Base-by-base conservation (phyloP, 92 coral and sea anemone genomes). In the Epizoanthus ramosus region DNA sequence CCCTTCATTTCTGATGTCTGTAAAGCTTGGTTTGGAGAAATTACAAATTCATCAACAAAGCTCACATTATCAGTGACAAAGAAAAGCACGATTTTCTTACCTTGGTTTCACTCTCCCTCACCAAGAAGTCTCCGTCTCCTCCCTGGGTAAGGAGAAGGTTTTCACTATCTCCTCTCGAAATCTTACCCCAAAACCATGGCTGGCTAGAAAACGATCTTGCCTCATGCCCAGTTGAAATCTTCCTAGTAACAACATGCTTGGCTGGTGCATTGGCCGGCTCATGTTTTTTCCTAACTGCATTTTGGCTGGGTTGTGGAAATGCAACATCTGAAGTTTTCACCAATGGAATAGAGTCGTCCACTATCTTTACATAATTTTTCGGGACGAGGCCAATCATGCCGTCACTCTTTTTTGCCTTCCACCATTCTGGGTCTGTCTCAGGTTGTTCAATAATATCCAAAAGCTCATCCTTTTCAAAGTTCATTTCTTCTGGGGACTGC, bases 91-190 rank as follows among this genome's bases (percentile, higher is more conserved):
- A 52, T 31, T 43, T 5, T 58, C 92, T 68, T 84, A 97, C 99
- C 95, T 90, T 89, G n/a, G 99, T 94, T 84, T 97, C 99, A 80
- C 99, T 97, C 60, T 91, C 98, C 45, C 99, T 81, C 53, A 97
- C 85, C 54, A 97, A 89, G 63, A 94, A 97, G 58, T 97, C 98
- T 21, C 99, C 99, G 85, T 97, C 87, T 16, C 74, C 85, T 25
- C 95, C 94, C 65, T 85, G 84, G 37, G 80, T 88, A 73, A 73
- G 63, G 73, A 97, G 83, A 57, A 90, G 89, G 77, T 83, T 87
- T 77, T 97, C 99, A 23, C 96, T 90, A 33, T 90, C 86, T 31
- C 85, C 90, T 50, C 99, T 81, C 16, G 99, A 88, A 63, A 97
- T 90, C 85, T 89, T 90, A 10, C 99, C 99, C 95, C 98, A 95